Conservation (phyloP, 2,888 invertebrate species). For the Drosophila mettleri region DNA sequence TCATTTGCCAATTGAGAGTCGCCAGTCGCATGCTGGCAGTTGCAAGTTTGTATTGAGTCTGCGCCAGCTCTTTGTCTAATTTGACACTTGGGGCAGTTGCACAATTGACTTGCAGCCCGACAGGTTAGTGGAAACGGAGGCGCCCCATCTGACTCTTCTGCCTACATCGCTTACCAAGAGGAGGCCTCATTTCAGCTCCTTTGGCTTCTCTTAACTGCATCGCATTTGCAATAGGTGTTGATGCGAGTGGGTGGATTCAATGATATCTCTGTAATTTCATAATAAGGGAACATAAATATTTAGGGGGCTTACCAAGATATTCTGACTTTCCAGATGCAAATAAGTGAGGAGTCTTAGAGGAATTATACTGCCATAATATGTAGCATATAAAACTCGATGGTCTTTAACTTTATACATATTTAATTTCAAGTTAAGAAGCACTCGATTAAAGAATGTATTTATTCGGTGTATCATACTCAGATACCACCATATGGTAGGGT, state of each 20-base stretch:
- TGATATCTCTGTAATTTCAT: conserved; percentile 15
- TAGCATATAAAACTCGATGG: no score
- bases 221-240: conserved; percentile 50
- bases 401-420: no score
- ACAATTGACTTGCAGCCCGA: conserved; percentile 58
- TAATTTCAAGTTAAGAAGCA: no score
- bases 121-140: conserved; percentile 51
- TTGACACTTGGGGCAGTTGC: conserved; percentile 75
- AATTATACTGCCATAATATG: no score
- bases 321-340: no score
- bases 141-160: conserved; percentile 36
- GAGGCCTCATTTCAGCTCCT: conserved; percentile 11
- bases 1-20: conserved; percentile 48
- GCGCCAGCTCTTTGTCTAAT: conserved; percentile 67
- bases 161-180: conserved; percentile 7
- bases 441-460: no score
- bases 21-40: conserved; percentile 16
- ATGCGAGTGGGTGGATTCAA: conserved; percentile 45
- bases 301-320: not conserved
- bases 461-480: no score
- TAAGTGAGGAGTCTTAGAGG: no score
- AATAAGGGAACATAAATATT: not conserved
- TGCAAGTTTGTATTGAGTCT: conserved; percentile 57
- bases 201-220: conserved; percentile 46
- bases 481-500: no score